Percentiles rank a stretch among this genome's conserved stretches.
These are phyloP conservation scores for Hirtodrosophila cameraria DNA, from an alignment of 2,888 invertebrate species.

Conservation along the genomic window DNA sequence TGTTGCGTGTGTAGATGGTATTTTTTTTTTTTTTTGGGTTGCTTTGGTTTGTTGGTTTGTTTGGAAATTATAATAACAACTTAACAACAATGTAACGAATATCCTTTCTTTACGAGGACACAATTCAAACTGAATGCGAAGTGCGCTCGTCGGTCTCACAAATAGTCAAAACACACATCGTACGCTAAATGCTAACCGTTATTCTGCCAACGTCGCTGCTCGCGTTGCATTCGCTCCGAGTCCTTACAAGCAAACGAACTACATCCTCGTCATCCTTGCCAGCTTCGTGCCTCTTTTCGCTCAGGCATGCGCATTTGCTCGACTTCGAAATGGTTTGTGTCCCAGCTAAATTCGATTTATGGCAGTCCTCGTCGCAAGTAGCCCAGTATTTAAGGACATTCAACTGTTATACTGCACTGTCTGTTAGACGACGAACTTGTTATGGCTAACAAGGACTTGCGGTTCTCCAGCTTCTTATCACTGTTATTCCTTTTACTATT, in stretches of 20 bases:
- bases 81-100: slow-evolving; percentile 85
- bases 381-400: slow-evolving; percentile 25
- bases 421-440: not conserved
- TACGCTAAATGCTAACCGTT: slow-evolving; percentile 54
- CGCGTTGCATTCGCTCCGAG: slow-evolving; percentile 48
- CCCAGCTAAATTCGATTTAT: slow-evolving; percentile 31
- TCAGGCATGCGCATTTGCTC: slow-evolving; percentile 61
- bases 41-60: slow-evolving; percentile 68
- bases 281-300: slow-evolving; percentile 30
- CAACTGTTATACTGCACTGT: slow-evolving; percentile 47
- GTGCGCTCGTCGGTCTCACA: slow-evolving; percentile 82
- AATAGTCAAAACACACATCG: slow-evolving; percentile 81
- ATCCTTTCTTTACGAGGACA: slow-evolving; percentile 85
- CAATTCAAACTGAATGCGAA: slow-evolving; percentile 84
- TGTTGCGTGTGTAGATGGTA: slow-evolving; percentile 46
- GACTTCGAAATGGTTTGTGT: slow-evolving; percentile 64
- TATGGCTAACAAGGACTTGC: too few species aligned
- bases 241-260: slow-evolving; percentile 51
- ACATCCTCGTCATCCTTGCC: slow-evolving; percentile 8
- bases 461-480: slow-evolving; percentile 1
- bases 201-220: slow-evolving; percentile 75
- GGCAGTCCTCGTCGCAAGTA: not conserved
- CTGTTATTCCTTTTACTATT: too few species aligned
- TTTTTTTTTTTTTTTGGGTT: slow-evolving; percentile 53
- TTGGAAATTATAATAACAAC: slow-evolving; percentile 84